Base-by-base conservation (phyloP, 2,113 vertebrate species). In the Aramus guarauna region DNA sequence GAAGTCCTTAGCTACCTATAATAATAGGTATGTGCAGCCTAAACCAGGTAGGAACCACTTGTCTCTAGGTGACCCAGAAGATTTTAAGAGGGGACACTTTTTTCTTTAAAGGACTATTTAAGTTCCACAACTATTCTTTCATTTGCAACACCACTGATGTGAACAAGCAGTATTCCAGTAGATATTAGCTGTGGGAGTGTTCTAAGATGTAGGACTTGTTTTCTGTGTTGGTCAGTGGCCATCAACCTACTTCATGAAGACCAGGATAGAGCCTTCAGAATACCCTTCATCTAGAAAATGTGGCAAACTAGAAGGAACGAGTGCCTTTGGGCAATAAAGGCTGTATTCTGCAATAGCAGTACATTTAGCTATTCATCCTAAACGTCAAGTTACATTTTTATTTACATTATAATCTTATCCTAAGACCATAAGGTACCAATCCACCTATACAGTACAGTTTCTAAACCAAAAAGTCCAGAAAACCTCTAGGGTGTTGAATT, bases 181-280 rank as follows among this genome's bases (percentile, higher is more conserved):
- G 32, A 43, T n/a, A 18, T 32, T 48, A 58, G 11, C 64, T 78
- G 21, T 59, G 56, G 62, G 34, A 59, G 16, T 30, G 41, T 66
- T 52, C 48, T 56, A 26, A 72, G 48, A 37, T 2, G 11, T 0
- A 45, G 53, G 34, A 62, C 2, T 9, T 0, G 0, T 13, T 37
- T 69, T 85, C 45, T 4, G 53, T 68, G 39, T 30, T 27, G 64
- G 29, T 34, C 45, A 36, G 45, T 55, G 82, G 56, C 39, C 53
- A 76, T 6, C 37, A 37, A 79, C 22, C 58, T 58, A 7, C 24
- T 79, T n/a, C 19, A 45, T 4, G n/a, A 72, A 56, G 85, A 37
- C 39, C 58, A 76, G 27, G 34, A 85, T 29, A 62, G 8, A 93
- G 30, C 24, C 48, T 47, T 56, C 58, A 82, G 76, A 82, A 72